Percentiles rank a stretch among this genome's conserved stretches.
Evolutionary conservation across 1,140 invertebrate genomes (phyloP).

Genomic region (Chrysopa pallens): DNA sequence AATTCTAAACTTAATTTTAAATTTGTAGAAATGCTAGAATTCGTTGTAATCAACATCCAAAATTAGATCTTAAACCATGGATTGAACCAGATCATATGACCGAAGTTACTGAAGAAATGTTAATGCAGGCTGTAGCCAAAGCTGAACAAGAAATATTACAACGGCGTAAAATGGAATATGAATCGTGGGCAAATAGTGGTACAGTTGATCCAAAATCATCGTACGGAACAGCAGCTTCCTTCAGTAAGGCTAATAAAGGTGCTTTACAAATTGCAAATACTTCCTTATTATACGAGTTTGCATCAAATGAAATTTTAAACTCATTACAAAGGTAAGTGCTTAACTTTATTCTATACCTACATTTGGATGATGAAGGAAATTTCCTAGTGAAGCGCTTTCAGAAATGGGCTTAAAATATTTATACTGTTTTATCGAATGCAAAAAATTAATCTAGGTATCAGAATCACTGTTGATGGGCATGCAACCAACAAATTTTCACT

Average conservation of each 20-base stretch:
- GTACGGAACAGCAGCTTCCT: conserved; percentile 68
- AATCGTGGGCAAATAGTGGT: conserved; percentile 48
- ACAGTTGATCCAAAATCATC: conserved; percentile 69
- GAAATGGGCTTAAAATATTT: no score
- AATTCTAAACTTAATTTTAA: neutral
- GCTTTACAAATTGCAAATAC: conserved; percentile 67
- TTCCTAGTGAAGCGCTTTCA: no score
- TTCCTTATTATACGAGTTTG: conserved; percentile 73
- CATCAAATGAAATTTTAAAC: conserved; percentile 67
- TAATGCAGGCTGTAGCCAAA: conserved; percentile 46
- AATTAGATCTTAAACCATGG: conserved; percentile 45
- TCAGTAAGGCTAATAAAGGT: conserved; percentile 70
- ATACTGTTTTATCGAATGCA: no score
- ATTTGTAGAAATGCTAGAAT: conserved; percentile 54
- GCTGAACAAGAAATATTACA: conserved; percentile 53
- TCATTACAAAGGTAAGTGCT: conserved; percentile 33
- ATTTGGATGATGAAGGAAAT: no score
- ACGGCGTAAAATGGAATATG: conserved; percentile 55
- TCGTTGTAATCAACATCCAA: conserved; percentile 49
- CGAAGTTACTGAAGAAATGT: conserved; percentile 29
- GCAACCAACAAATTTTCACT: no score
- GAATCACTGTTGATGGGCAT: no score
- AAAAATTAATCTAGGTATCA: no score
- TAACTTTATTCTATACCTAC: no score
- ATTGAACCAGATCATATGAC: conserved; percentile 30